phyloP scores from a whole-genome alignment of 2,113 vertebrate genomes.

The Bagarius yarrelli region DNA sequence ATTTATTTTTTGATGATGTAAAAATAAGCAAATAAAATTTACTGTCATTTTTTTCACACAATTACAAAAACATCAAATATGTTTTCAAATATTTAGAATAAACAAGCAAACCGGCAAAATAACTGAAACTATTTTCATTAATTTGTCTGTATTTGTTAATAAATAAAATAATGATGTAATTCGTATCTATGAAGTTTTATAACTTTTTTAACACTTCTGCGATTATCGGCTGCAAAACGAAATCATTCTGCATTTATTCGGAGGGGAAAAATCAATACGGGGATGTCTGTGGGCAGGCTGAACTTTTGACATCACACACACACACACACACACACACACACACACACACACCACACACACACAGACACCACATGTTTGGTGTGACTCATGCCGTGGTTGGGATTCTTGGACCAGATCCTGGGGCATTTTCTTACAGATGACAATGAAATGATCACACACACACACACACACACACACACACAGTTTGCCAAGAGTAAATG shows the following conservation, averaged over 20 bases:
- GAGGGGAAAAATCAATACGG: background rate
- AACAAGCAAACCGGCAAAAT: no score
- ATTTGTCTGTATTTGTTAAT: no score
- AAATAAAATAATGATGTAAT: no score
- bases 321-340: conserved; percentile 8
- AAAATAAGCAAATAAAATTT: no score
- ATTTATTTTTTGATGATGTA: no score
- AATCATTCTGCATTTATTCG: background rate
- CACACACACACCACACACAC: conserved; percentile 30
- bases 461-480: conserved; percentile 25
- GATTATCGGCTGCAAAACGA: no score
- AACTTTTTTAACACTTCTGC: no score
- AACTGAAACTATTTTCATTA: no score
- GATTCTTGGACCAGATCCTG: conserved; percentile 46
- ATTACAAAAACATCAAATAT: no score
- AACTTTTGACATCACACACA: conserved; percentile 13
- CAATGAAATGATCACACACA: conserved; percentile 41
- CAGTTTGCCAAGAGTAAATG: conserved; percentile 36
- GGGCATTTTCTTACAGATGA: conserved; percentile 48
- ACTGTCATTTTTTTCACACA: no score
- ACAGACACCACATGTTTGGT: conserved; percentile 3
- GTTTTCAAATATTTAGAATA: no score
- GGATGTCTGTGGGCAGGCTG: conserved; percentile 4
- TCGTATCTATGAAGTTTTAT: no score
- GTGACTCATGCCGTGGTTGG: conserved; percentile 26